Evolutionary conservation across 2,113 vertebrate genomes (phyloP).

Genomic region (Sitta europaea): DNA sequence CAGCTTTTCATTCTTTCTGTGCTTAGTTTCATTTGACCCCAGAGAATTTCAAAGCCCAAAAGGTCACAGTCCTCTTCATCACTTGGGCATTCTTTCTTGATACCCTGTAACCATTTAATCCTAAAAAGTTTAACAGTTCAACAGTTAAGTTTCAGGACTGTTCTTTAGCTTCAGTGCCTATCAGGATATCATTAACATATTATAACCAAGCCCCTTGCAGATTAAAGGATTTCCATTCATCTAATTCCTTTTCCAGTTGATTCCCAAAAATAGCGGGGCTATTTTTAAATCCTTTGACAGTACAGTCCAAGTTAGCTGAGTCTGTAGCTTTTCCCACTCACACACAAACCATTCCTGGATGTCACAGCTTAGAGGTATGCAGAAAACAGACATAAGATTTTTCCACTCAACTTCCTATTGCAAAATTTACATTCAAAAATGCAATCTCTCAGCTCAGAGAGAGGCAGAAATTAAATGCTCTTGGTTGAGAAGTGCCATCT

Average conservation of each 20-base stretch:
- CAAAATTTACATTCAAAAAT: neutral
- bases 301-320: neutral
- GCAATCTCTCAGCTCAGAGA: neutral
- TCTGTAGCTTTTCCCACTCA: neutral
- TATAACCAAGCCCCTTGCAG: neutral
- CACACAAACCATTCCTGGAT: neutral
- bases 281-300: neutral
- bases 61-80: neutral
- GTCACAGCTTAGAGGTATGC: neutral
- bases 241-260: neutral
- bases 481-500: neutral
- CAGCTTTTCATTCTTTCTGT: neutral
- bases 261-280: neutral
- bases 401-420: neutral
- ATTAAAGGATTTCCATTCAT: neutral
- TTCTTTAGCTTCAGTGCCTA: neutral
- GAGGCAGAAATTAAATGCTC: neutral
- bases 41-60: neutral
- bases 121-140: neutral
- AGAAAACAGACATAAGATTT: neutral
- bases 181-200: neutral
- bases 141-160: neutral
- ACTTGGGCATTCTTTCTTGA: accelerated
- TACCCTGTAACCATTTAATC: neutral
- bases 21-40: neutral